phyloP scores from a whole-genome alignment of 2,888 invertebrate species.

The Noctua janthe region DNA sequence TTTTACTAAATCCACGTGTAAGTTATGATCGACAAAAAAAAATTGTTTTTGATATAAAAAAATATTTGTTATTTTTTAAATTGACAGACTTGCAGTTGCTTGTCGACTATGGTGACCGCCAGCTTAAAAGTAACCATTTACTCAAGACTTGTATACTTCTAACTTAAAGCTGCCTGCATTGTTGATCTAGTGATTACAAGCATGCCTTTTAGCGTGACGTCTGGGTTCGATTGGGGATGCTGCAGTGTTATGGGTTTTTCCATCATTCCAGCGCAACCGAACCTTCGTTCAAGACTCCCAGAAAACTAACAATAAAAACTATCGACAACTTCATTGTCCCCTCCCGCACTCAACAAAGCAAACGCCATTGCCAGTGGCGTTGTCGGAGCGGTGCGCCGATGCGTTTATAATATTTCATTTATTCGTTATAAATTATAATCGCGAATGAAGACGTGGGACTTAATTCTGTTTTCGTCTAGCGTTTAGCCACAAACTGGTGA shows the following conservation, averaged over 20 bases:
- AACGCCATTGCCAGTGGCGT: slow-evolving; percentile 90
- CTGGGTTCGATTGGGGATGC: background rate
- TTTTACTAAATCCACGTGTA: too few species aligned
- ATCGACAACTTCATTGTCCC: slow-evolving; percentile 55
- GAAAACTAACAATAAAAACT: slow-evolving; percentile 1
- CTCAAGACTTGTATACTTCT: background rate
- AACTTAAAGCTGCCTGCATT: background rate
- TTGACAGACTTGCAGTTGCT: background rate
- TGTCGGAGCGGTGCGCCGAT: slow-evolving; percentile 89
- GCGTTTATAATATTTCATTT: slow-evolving; percentile 91
- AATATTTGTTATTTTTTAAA: background rate
- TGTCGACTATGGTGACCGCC: too few species aligned
- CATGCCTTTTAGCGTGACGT: background rate
- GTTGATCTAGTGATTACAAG: background rate
- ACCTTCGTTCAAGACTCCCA: background rate
- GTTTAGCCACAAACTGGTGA: slow-evolving; percentile 63
- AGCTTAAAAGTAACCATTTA: background rate
- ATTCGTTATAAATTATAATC: slow-evolving; percentile 91
- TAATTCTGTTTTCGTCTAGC: slow-evolving; percentile 77
- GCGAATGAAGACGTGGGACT: slow-evolving; percentile 74
- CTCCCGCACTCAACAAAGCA: slow-evolving; percentile 85
- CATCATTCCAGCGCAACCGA: too few species aligned
- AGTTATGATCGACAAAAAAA: too few species aligned
- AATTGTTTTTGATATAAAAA: background rate
- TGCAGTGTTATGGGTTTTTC: background rate